Evolutionary conservation across 2,797 vertebrate species (phyloP).

Genomic region (Clangula hyemalis): DNA sequence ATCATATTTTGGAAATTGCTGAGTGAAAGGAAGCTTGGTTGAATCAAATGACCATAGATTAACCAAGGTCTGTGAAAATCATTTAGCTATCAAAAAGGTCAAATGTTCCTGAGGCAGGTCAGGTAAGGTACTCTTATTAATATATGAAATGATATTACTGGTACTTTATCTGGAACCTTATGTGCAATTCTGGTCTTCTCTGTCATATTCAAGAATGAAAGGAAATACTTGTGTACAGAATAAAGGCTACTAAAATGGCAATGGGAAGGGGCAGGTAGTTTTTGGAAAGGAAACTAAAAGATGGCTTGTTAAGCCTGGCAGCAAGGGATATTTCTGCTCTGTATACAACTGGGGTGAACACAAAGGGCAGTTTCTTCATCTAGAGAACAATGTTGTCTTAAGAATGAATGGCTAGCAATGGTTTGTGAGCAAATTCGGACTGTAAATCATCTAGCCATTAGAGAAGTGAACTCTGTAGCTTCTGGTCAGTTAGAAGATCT

Average conservation of each 20-base stretch:
- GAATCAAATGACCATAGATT: background rate
- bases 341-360: background rate
- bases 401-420: background rate
- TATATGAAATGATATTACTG: background rate
- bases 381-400: fast-evolving
- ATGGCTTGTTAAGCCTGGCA: background rate
- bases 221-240: background rate
- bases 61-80: background rate
- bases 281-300: background rate
- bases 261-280: background rate
- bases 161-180: background rate
- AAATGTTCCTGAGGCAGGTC: background rate
- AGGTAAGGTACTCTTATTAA: background rate
- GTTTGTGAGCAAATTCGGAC: background rate
- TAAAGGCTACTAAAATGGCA: background rate
- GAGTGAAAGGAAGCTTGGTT: background rate
- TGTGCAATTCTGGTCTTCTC: background rate
- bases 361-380: background rate
- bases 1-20: background rate
- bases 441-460: background rate
- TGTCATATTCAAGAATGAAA: background rate
- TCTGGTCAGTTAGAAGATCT: background rate
- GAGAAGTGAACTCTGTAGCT: background rate
- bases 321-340: background rate
- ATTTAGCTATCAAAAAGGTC: background rate